Evolutionary conservation across 2,113 vertebrate genomes (phyloP).

Genomic region (Siniperca knerii): DNA sequence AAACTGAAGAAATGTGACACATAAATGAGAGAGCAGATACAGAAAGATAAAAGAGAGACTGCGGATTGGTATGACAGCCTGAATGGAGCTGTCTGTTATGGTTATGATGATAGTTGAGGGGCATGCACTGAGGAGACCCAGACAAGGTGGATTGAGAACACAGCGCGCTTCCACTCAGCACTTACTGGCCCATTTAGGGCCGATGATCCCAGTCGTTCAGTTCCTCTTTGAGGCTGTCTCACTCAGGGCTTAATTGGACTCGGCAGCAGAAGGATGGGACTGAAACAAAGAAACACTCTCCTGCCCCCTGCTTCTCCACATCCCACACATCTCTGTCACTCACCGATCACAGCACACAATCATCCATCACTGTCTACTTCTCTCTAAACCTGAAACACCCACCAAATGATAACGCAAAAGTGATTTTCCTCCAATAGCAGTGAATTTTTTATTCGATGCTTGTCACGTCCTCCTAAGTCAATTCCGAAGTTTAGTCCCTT

Average conservation of each 20-base stretch:
- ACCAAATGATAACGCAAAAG: conserved; percentile 10
- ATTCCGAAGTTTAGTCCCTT: not conserved
- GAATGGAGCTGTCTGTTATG: conserved; percentile 65
- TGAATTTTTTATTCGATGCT: conserved; percentile 13
- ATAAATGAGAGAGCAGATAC: not conserved
- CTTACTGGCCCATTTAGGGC: conserved; percentile 79
- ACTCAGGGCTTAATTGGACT: conserved; percentile 68
- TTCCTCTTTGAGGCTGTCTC: conserved; percentile 66
- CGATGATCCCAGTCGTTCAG: conserved; percentile 73
- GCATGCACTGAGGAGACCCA: conserved; percentile 33
- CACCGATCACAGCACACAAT: conserved; percentile 46
- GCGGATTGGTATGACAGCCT: conserved; percentile 63
- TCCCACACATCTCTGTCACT: conserved; percentile 56
- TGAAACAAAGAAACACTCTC: conserved; percentile 63
- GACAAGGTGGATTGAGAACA: conserved; percentile 62
- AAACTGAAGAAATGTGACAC: conserved; percentile 31
- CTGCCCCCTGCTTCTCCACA: conserved; percentile 34
- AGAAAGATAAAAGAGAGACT: conserved; percentile 42
- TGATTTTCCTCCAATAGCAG: conserved; percentile 22
- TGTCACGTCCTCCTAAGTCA: conserved; percentile 16
- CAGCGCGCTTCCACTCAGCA: conserved; percentile 69
- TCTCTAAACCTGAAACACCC: conserved; percentile 46
- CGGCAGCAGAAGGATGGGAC: conserved; percentile 62
- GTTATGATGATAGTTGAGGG: conserved; percentile 67
- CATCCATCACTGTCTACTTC: conserved; percentile 25